These are phyloP conservation scores for Spodoptera litura DNA, from an alignment of 1,140 invertebrate genomes.

Conservation along the genomic window DNA sequence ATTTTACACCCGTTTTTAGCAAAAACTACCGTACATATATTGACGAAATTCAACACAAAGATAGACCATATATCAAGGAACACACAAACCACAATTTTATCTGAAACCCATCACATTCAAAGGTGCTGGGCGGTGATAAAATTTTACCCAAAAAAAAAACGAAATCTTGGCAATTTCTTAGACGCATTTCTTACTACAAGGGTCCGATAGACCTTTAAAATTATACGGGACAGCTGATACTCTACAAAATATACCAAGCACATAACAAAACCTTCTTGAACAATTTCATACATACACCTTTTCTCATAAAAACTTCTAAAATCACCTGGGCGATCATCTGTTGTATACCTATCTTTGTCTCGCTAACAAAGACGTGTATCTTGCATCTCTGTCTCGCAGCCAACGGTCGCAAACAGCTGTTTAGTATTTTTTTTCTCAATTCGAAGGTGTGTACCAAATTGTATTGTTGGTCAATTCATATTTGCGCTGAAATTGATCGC, in stretches of 20 bases:
- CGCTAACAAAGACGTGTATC: conserved; percentile 30
- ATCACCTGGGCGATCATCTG: conserved; percentile 34
- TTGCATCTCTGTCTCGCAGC: conserved; percentile 32
- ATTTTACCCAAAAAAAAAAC: too few relatives aligned
- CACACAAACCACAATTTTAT: too few relatives aligned
- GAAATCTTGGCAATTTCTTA: too few relatives aligned
- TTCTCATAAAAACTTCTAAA: conserved; percentile 6
- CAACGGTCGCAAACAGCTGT: conserved; percentile 30
- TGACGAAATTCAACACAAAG: too few relatives aligned
- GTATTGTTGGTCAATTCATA: not conserved
- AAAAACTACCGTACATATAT: not conserved
- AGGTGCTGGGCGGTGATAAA: too few relatives aligned
- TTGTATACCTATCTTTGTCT: conserved; percentile 35
- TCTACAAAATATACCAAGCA: too few relatives aligned
- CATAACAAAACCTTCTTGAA: conserved; percentile 1
- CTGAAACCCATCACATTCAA: too few relatives aligned
- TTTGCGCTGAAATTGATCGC: too few relatives aligned
- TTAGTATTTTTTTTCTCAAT: not conserved
- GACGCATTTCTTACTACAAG: too few relatives aligned
- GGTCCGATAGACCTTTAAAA: too few relatives aligned
- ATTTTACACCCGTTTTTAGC: not conserved
- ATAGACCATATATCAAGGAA: too few relatives aligned
- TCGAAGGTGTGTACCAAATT: not conserved
- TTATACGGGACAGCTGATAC: too few relatives aligned
- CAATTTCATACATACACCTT: conserved; percentile 19